phyloP scores from a whole-genome alignment of 2,113 vertebrate species.

The Podarcis raffonei region DNA sequence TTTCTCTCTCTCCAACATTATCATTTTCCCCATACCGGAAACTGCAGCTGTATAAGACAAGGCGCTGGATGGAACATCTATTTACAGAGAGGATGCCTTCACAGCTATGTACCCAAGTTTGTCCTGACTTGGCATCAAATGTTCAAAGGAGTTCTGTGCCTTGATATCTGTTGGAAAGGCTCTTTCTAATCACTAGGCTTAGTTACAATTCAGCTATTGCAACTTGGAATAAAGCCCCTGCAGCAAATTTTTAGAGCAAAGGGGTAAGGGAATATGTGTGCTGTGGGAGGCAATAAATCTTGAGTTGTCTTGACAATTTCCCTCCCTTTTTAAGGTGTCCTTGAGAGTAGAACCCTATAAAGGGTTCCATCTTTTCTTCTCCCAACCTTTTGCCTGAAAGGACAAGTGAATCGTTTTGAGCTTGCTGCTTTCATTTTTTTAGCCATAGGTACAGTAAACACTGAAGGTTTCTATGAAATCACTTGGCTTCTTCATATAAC shows the following conservation, averaged over 20 bases:
- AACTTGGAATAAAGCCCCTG: not conserved
- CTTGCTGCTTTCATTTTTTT: not conserved
- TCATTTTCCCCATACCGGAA: not conserved
- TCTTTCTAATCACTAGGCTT: not conserved
- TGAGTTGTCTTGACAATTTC: slow-evolving; percentile 18
- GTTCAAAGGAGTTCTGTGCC: not conserved
- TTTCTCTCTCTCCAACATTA: not conserved
- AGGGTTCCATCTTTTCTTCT: not conserved
- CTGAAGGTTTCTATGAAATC: not conserved
- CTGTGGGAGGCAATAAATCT: not conserved
- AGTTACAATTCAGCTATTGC: not conserved
- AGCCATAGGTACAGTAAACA: not conserved
- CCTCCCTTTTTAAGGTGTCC: not conserved
- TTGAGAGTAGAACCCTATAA: slow-evolving; percentile 39
- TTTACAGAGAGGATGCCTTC: slow-evolving; percentile 9
- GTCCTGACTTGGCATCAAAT: not conserved
- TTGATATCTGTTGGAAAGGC: not conserved
- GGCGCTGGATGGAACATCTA: not conserved
- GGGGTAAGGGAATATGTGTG: not conserved
- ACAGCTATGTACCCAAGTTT: not conserved
- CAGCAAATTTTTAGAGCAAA: slow-evolving; percentile 18
- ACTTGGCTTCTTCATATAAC: not conserved
- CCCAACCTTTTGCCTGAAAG: not conserved
- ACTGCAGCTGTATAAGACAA: not conserved
- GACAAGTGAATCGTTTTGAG: not conserved